Conservation (phyloP, 1,140 invertebrate genomes). For the Colletes latitarsis region DNA sequence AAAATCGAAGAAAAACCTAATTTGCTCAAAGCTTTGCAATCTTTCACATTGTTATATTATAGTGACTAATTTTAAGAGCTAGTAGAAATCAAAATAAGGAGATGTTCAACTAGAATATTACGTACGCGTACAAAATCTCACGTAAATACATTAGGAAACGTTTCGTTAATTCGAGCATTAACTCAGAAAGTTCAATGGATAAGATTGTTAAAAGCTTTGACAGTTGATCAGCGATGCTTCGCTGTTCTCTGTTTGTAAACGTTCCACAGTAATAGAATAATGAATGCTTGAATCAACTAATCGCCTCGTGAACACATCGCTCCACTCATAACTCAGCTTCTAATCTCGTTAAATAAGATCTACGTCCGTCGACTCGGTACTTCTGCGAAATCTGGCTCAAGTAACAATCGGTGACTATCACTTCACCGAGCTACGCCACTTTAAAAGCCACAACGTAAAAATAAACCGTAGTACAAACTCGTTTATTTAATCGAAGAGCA, state of each 20-base stretch:
- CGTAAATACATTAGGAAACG: no score
- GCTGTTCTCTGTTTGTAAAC: slow-evolving; percentile 25
- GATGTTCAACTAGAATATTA: background rate
- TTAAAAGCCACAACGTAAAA: slow-evolving; percentile 64
- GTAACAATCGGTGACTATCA: slow-evolving; percentile 68
- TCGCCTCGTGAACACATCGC: slow-evolving; percentile 28
- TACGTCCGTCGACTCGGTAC: slow-evolving; percentile 44
- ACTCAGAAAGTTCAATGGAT: background rate
- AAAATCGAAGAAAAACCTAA: no score
- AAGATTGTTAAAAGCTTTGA: background rate
- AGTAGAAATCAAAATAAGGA: background rate
- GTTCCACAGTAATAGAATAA: slow-evolving; percentile 4
- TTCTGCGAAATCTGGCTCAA: slow-evolving; percentile 64
- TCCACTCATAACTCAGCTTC: slow-evolving; percentile 15
- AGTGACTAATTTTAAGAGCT: no score
- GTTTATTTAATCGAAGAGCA: slow-evolving; percentile 46
- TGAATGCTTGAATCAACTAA: slow-evolving; percentile 28
- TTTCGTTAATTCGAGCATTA: background rate
- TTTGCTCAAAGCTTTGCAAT: no score
- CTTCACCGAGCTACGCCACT: slow-evolving; percentile 69
- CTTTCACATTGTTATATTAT: no score
- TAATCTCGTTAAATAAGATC: slow-evolving; percentile 59
- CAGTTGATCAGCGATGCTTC: background rate
- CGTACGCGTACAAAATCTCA: no score
- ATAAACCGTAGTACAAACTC: slow-evolving; percentile 62